Conservation (phyloP, 2,888 invertebrate species). For the Scrobipalpa costella region DNA sequence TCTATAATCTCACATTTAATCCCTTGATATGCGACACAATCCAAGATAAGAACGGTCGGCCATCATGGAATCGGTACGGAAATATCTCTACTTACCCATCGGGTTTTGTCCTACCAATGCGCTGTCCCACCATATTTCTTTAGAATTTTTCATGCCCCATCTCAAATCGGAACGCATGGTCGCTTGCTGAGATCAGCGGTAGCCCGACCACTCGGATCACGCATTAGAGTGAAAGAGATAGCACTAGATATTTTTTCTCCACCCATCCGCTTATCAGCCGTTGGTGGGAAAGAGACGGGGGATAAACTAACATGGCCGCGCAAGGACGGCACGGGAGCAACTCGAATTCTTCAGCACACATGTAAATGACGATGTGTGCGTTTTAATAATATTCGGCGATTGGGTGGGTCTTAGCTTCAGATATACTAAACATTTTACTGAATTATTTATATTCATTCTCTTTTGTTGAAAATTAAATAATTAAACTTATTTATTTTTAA, state of each 20-base stretch:
- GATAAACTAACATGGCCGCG: conserved; percentile 72
- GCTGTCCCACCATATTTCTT: conserved; percentile 52
- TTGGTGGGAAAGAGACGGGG: conserved; percentile 53
- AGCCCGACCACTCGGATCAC: conserved; percentile 39
- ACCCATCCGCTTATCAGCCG: conserved; percentile 31
- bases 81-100: conserved; percentile 36
- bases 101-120: conserved; percentile 38
- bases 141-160: conserved; percentile 71
- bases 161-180: conserved; percentile 66
- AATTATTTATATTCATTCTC: conserved; percentile 24
- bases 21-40: not conserved
- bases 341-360: conserved; percentile 66
- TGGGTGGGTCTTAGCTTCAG: conserved; percentile 58
- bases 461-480: too few relatives aligned
- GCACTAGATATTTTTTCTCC: conserved; percentile 46
- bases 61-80: conserved; percentile 46
- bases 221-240: conserved; percentile 54
- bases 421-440: conserved; percentile 47
- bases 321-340: conserved; percentile 54
- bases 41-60: conserved; percentile 38
- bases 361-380: conserved; percentile 53
- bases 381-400: conserved; percentile 49
- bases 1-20: conserved; percentile 23
- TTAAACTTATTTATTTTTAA: too few relatives aligned
- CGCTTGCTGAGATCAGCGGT: conserved; percentile 43